Percentiles rank a stretch among this genome's conserved stretches.
phyloP scores from a whole-genome alignment of 2,888 invertebrate genomes.

The Coenonympha arcania region DNA sequence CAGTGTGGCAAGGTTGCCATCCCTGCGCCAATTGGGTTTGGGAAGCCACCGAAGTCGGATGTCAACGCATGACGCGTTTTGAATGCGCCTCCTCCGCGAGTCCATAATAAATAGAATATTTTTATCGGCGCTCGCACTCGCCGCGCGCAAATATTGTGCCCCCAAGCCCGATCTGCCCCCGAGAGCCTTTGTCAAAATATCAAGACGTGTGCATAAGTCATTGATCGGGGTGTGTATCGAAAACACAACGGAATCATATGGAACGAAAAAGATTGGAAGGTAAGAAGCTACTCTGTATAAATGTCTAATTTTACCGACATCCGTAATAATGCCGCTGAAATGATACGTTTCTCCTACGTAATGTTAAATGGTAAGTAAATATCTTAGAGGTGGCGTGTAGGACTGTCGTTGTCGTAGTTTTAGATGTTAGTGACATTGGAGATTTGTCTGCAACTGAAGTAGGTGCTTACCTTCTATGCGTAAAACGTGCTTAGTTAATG shows the following conservation, averaged over 20 bases:
- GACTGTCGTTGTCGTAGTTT: too few species aligned
- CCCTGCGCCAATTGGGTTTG: slow-evolving; percentile 33
- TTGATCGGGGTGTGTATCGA: slow-evolving; percentile 24
- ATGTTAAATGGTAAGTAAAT: too few species aligned
- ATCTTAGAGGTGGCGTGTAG: too few species aligned
- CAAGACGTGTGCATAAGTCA: slow-evolving; percentile 28
- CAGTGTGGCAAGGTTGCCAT: not conserved
- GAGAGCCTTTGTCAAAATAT: slow-evolving; percentile 34
- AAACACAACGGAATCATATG: not conserved
- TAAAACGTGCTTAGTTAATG: too few species aligned
- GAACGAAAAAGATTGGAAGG: not conserved
- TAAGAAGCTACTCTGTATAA: too few species aligned
- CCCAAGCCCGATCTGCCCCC: slow-evolving; percentile 43
- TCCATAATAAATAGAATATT: slow-evolving; percentile 72
- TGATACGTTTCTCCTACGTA: too few species aligned
- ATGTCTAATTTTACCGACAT: too few species aligned
- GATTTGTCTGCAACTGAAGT: too few species aligned
- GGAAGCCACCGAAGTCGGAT: slow-evolving; percentile 56
- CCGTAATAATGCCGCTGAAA: too few species aligned
- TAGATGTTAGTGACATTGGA: too few species aligned
- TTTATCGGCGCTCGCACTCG: slow-evolving; percentile 64
- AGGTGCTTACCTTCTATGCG: too few species aligned
- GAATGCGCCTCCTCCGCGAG: slow-evolving; percentile 54
- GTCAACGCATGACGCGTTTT: slow-evolving; percentile 67
- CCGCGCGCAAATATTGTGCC: slow-evolving; percentile 62